Conservation (phyloP, 1,140 invertebrate species). For the Ditylenchus dipsaci region DNA sequence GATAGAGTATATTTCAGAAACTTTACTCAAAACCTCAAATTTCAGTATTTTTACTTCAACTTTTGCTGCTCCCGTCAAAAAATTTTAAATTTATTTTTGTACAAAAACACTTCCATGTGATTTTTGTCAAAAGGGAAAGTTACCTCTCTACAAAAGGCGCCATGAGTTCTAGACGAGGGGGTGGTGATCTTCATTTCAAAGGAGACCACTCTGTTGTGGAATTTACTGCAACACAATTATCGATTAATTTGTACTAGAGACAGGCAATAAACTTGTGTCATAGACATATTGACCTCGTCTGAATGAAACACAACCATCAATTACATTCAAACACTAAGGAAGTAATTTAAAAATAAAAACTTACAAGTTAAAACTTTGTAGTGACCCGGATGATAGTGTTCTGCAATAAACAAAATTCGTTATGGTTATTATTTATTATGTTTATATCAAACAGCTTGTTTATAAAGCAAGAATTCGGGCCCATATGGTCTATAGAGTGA, state of each 20-base stretch:
- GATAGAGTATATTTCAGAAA: too few species aligned
- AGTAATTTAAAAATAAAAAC: constrained; percentile 12
- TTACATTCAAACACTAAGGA: not conserved
- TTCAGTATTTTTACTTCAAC: too few species aligned
- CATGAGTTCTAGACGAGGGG: constrained; percentile 64
- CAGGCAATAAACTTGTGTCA: constrained; percentile 54
- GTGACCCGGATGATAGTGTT: constrained; percentile 64
- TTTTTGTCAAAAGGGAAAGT: too few species aligned
- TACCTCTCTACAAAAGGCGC: constrained; percentile 38
- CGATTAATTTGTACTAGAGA: too few species aligned
- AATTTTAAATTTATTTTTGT: too few species aligned
- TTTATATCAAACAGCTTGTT: too few species aligned
- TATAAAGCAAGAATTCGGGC: too few species aligned
- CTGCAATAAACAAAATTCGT: constrained; percentile 61
- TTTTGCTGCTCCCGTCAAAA: too few species aligned
- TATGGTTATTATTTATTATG: too few species aligned
- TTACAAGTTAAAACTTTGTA: constrained; percentile 67
- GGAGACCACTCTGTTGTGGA: constrained; percentile 64
- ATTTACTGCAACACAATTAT: constrained; percentile 51
- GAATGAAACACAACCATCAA: constrained; percentile 6
- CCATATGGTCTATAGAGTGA: too few species aligned
- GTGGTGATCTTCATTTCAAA: constrained; percentile 67
- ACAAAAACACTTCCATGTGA: too few species aligned
- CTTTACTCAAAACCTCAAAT: too few species aligned
- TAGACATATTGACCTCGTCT: constrained; percentile 65